These are phyloP conservation scores for Varroa destructor DNA, from an alignment of 1,140 invertebrate species.

Conservation along the genomic window DNA sequence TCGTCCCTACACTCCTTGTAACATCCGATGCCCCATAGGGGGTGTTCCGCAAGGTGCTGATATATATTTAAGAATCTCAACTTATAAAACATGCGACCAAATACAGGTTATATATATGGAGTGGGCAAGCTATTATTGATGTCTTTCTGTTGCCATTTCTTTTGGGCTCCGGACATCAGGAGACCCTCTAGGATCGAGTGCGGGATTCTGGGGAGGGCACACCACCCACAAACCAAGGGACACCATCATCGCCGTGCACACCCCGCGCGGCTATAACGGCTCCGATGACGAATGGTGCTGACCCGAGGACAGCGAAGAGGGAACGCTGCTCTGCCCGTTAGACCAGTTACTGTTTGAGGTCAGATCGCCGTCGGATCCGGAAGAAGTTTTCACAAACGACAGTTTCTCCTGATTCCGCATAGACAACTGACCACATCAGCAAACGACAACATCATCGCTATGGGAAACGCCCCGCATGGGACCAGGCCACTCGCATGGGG, in stretches of 20 bases:
- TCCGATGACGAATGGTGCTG: slow-evolving; percentile 28
- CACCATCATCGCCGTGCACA: slow-evolving; percentile 25
- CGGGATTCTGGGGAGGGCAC: slow-evolving; percentile 22
- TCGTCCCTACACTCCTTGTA: no score
- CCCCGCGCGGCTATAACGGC: slow-evolving; percentile 13
- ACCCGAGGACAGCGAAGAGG: slow-evolving; percentile 19
- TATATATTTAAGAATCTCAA: no score
- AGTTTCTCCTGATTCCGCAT: slow-evolving; percentile 27
- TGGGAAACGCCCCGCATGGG: no score
- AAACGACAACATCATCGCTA: no score
- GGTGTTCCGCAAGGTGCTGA: no score
- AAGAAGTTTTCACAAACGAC: slow-evolving; percentile 27
- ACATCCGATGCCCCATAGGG: no score
- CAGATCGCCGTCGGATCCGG: slow-evolving; percentile 27
- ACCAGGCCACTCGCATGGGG: no score
- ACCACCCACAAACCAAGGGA: slow-evolving; percentile 23
- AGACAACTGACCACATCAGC: no score
- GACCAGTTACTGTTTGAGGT: slow-evolving; percentile 12
- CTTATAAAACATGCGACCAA: no score
- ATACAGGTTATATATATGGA: no score
- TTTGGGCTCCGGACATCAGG: neutral
- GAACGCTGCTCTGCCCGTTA: neutral
- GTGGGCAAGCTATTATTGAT: no score
- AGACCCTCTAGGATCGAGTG: slow-evolving; percentile 12
- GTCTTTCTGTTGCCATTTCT: no score